Conservation (phyloP, 2,797 vertebrate genomes). For the Poecile montanus region DNA sequence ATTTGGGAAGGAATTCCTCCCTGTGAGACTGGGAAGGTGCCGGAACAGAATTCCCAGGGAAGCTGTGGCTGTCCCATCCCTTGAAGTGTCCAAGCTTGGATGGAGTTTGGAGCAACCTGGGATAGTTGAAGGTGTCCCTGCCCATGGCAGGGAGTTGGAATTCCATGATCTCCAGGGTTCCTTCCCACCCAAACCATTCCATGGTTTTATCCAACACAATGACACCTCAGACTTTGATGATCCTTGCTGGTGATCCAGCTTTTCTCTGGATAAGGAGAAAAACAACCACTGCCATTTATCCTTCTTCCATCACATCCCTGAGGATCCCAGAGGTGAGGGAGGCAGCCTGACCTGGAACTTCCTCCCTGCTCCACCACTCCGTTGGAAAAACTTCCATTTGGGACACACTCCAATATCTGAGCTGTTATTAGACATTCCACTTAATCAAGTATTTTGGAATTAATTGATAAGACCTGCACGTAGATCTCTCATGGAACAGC, state of each 20-base stretch:
- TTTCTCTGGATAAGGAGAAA: background rate
- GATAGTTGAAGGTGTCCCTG: background rate
- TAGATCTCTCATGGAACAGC: background rate
- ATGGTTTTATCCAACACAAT: background rate
- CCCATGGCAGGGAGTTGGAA: background rate
- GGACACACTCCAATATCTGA: background rate
- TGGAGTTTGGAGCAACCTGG: accelerated
- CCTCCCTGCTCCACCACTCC: background rate
- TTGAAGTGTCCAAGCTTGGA: background rate
- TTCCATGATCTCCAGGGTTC: background rate
- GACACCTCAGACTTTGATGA: accelerated
- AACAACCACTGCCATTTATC: background rate
- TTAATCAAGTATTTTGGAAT: background rate
- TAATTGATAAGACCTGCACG: background rate
- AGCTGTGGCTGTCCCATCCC: background rate
- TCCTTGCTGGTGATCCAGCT: background rate
- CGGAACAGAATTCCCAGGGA: background rate
- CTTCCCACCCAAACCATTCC: background rate
- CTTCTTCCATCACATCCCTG: background rate
- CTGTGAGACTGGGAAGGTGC: accelerated
- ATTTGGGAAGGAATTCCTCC: background rate
- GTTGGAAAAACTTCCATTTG: background rate
- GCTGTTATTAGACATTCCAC: background rate
- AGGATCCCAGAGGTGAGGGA: background rate
- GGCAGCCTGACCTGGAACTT: background rate